A percentile compares a stretch with the other conserved stretches of the same genome.
Conservation (phyloP, 1,140 invertebrate species). For the Ceratitis capitata region DNA sequence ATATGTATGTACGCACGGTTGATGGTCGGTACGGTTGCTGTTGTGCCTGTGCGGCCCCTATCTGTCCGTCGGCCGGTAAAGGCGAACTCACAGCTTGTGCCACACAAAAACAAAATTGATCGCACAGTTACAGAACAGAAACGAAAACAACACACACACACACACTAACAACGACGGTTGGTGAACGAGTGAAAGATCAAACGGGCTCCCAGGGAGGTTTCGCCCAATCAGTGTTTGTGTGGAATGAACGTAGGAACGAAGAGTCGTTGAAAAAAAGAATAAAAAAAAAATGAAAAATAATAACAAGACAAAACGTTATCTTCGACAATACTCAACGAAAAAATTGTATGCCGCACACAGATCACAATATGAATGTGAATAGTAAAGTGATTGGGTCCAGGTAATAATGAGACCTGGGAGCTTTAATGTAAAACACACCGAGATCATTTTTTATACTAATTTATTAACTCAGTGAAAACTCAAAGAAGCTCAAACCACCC, state of each 20-base stretch:
- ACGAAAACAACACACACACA: neutral
- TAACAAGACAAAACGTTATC: neutral
- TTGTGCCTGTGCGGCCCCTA: neutral
- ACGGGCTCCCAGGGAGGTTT: neutral
- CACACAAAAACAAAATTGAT: constrained; percentile 16
- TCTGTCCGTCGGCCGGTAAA: neutral
- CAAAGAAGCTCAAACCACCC: too few relatives aligned
- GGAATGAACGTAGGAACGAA: neutral
- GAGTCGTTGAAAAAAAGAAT: too few relatives aligned
- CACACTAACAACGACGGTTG: neutral
- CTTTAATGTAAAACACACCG: too few relatives aligned
- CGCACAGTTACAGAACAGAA: neutral
- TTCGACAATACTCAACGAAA: neutral
- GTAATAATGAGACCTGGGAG: too few relatives aligned
- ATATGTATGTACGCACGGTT: neutral
- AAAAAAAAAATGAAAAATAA: constrained; percentile 7
- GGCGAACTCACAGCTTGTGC: constrained; percentile 24
- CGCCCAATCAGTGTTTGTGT: neutral
- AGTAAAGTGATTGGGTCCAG: too few relatives aligned
- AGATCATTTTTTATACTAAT: too few relatives aligned
- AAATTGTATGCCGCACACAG: too few relatives aligned
- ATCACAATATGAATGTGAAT: too few relatives aligned
- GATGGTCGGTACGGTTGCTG: neutral
- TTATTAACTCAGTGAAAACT: too few relatives aligned
- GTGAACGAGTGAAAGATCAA: constrained; percentile 10